Evolutionary conservation across 1,140 invertebrate genomes (phyloP), one percentile per base, ranked within the genome.

Genomic region (Tetramorium parvispinum): DNA sequence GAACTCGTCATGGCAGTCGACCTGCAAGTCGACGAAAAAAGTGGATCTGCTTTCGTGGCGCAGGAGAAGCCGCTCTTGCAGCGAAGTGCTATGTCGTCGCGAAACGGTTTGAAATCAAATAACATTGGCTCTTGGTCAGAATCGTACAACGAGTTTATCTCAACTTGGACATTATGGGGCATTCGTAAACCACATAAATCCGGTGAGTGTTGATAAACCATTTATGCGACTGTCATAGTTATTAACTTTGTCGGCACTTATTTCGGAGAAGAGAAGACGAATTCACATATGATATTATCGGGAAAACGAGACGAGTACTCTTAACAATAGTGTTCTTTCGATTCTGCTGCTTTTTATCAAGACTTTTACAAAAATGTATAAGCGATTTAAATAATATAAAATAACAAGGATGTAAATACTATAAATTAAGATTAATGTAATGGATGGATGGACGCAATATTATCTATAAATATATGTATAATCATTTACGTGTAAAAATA

Each of bases 161-260:
- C 87, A 1, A 88, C 53, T 57, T 75, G 82, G 75, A 77, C 87
- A 18, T 55, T 86, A 49, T 68, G 66, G 51, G n/a, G 32, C 40
- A 5, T 70, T 4, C 57, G 43, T 16, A 59, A 32, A 8, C 13
- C 59, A 11, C n/a, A 13, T n/a, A 46, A 49, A 59, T 75, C 49
- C 24, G 87, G 88, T 89, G 82, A 89, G 88, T 88, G 27, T 83
- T 24, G 13, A 43, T 13, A 71, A 81, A 82, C 2, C 43, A 27
- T 53, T 68, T 66, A 53, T 2, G 2, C 3, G 27, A 66, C 66
- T 37, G 37, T 43, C 49, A 2, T 71, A 27, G 11, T 13, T 37
- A 18, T 71, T 37, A 21, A 27, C 2, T 79, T 40, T 16, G 7
- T 24, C 27, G n/a, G 6, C 21, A n/a, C 3, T n/a, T 32, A 46